Base-by-base conservation (phyloP, 2,113 vertebrate species). In the Chaenogobius annularis region DNA sequence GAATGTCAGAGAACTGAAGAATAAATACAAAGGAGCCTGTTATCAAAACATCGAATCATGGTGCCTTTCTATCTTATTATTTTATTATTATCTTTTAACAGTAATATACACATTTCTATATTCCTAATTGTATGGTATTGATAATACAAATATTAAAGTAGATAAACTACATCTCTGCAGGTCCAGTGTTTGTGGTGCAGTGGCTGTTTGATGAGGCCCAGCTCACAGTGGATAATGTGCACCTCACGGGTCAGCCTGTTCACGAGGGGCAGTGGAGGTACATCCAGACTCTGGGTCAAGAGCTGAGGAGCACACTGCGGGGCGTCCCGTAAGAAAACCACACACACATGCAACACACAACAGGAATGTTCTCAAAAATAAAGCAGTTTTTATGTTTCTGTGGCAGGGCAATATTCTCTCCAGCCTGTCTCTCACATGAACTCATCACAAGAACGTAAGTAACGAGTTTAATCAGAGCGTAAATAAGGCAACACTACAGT, bases 161-260 rank as follows among this genome's bases (percentile, higher is more conserved):
- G 1, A 26, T 10, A 47, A 13, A 26, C 35, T 6, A 5, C 35
- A 35, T 48, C 46, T 74, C 40, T 55, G 1, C 73, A 98, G 96
- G 94, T 75, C 96, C 97, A 0, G 95, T 98, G 88, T 99, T 99
- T 1, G 93, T 99, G 85, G 96, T 96, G 0, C 97, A 98, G 77
- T 99, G 97, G 97, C 92, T 99, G 74, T 99, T 99, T 0, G 97
- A 98, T 0, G 96, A 98, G 78, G 97, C 97, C 12, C 97, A 99
- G 91, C 93, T 99, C 59, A 95, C 95, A 0, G 95, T 95, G 3
- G 95, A 97, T 85, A 99, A 98, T 10, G 92, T 97, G 0, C 96
- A 96, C 80, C 93, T 98, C 74, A 96, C 95, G 0, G 97, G 97
- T 1, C 96, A 96, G 75, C 96, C 95, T 0, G 92, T 98, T 13